Evolutionary conservation across 2,888 invertebrate genomes (phyloP), one percentile per base, ranked within the genome.

Genomic region (Eristalis arbustorum): DNA sequence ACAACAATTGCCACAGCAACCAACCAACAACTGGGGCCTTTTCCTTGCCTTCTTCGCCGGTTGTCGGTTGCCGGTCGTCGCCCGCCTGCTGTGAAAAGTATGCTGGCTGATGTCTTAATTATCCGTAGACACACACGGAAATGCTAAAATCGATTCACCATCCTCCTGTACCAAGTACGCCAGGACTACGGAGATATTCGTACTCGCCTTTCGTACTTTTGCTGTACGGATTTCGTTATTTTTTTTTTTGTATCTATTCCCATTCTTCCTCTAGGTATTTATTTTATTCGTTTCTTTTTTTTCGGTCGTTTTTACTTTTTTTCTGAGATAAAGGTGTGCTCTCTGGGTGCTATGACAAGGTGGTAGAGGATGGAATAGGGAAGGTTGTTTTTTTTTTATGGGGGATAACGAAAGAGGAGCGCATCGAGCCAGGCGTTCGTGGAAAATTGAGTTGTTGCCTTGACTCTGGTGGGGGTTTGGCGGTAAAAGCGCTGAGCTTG

Each of bases 111-210:
- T 83, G 87, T 78, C 87, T 87, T 87, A 87, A 87, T 87, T 87
- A 87, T 83, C 83, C 75, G 73, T 82, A 83, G 78, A 77, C 76
- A 82, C 76, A 88, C 75, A 88, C 84, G 88, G 88, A 90, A 90
- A 89, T 91, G 90, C 89, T 89, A 89, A 88, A 88, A 87, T 79
- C 37, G 59, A 49, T 49, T 71, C 34, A 31, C 23, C 61, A 68
- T 59, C 76, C 82, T 77, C 68, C 85, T 69, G 59, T 69, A 66
- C 37, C 49, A 57, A 25, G 37, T n/a, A 62, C 14, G 57, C 42
- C 64, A 85, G 67, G 49, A 23, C 75, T 14, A 37, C 40, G 57
- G 31, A 49, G 49, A 67, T 77, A 63, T 49, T 49, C 14, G 25
- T 61, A 25, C 62, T 56, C 22, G 25, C 56, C 25, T 3, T 1